A percentile compares a stretch with the other conserved stretches of the same genome.
Conservation (phyloP, 2,113 vertebrate genomes). For the Tamias sibiricus region DNA sequence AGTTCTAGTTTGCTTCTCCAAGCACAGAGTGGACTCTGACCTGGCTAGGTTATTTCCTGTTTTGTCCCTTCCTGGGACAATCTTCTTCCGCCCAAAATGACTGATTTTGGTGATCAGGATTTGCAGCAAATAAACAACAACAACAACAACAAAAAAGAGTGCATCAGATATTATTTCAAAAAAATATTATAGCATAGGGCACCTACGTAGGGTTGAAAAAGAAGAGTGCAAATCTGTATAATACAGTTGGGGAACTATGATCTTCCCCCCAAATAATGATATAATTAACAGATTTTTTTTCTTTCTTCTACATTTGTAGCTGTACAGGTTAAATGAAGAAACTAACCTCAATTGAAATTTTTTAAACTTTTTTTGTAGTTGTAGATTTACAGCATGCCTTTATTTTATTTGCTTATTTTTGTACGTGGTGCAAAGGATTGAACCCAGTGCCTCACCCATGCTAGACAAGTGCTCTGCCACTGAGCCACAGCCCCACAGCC, state of each 20-base stretch:
- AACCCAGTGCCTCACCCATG: too few species aligned
- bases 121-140: not conserved
- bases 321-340: not conserved
- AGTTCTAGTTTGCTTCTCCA: not conserved
- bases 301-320: not conserved
- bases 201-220: not conserved
- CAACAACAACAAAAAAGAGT: not conserved
- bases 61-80: too few species aligned
- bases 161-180: not conserved
- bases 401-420: too few species aligned
- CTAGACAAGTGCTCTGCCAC: too few species aligned
- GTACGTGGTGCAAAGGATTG: too few species aligned
- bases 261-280: not conserved
- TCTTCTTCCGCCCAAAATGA: not conserved
- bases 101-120: not conserved
- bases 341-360: not conserved
- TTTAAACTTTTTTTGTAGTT: too few species aligned
- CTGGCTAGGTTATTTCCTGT: not conserved
- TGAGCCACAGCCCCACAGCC: too few species aligned
- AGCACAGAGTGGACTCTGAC: not conserved
- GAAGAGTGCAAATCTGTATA: not conserved
- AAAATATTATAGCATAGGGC: fast-evolving
- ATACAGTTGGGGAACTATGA: not conserved
- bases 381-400: too few species aligned
- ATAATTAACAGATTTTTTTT: not conserved